A percentile compares a stretch with the other conserved stretches of the same genome.
Conservation (phyloP, 64 coral and sea anemone genomes). For the Exaiptasia diaphana region DNA sequence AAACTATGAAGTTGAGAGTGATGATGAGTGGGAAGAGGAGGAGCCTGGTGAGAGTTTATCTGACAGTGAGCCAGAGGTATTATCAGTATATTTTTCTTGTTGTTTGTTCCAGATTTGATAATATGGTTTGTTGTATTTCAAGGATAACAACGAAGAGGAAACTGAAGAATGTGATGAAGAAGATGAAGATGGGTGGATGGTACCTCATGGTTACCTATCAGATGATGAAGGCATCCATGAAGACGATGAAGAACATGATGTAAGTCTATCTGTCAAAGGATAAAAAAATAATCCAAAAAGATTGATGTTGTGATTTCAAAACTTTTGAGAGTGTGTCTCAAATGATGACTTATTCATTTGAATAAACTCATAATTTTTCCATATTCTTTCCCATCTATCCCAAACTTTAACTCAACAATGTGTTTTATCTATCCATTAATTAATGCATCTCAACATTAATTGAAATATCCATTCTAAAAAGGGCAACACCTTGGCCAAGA, state of each 20-base stretch:
- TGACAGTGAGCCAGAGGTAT: constrained; percentile 14
- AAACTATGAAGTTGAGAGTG: constrained; percentile 95
- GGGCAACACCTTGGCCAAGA: constrained; percentile 7
- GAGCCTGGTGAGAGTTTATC: constrained; percentile 97
- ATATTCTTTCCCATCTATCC: neutral
- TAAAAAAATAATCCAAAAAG: neutral
- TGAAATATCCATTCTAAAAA: no score
- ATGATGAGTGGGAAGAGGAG: constrained; percentile 99
- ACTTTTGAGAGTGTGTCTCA: constrained; percentile 4
- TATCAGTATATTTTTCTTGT: neutral
- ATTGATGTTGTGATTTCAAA: neutral
- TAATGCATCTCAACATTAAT: no score
- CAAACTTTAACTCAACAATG: no score
- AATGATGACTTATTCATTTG: neutral
- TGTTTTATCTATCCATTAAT: no score
- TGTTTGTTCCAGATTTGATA: no score
- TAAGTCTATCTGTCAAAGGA: no score
- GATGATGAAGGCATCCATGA: constrained; percentile 85
- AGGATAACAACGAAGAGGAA: constrained; percentile 54
- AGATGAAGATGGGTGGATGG: constrained; percentile 92
- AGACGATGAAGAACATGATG: constrained; percentile 57
- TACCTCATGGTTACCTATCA: constrained; percentile 95
- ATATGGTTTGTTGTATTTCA: neutral
- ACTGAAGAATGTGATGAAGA: constrained; percentile 68
- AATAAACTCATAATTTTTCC: neutral